A percentile compares a stretch with the other conserved stretches of the same genome.
phyloP scores from a whole-genome alignment of 1,140 invertebrate genomes.

The Pentalonia nigronervosa region DNA sequence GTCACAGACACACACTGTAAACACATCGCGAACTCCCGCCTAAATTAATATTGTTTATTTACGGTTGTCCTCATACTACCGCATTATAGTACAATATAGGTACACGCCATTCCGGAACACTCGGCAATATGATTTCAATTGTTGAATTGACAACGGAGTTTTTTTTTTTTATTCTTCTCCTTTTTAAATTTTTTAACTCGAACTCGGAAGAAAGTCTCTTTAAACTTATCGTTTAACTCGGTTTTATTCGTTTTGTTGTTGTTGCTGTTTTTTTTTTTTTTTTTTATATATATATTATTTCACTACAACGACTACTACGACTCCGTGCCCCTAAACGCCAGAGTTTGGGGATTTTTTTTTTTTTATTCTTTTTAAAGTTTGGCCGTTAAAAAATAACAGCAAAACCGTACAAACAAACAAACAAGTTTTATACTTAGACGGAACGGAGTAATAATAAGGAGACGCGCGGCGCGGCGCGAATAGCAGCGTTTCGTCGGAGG shows the following conservation, averaged over 20 bases:
- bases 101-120: background rate
- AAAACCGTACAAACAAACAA: slow-evolving; percentile 43
- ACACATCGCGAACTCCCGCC: background rate
- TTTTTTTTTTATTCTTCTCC: background rate
- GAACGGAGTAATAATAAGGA: slow-evolving; percentile 27
- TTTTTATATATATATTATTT: background rate
- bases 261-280: background rate
- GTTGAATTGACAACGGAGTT: background rate
- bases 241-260: slow-evolving; percentile 38
- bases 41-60: slow-evolving; percentile 4
- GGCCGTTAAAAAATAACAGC: slow-evolving; percentile 25
- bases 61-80: background rate
- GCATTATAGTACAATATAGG: background rate
- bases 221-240: slow-evolving; percentile 35
- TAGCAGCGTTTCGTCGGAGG: slow-evolving; percentile 25
- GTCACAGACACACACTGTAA: background rate
- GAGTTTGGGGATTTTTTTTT: background rate
- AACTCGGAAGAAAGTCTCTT: background rate
- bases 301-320: background rate
- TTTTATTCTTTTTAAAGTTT: slow-evolving; percentile 43
- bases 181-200: background rate
- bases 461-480: background rate
- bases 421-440: slow-evolving; percentile 35
- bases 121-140: background rate
- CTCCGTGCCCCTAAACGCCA: background rate